Evolutionary conservation across 2,797 vertebrate species (phyloP).

Genomic region (Lepilemur septentrionalis): DNA sequence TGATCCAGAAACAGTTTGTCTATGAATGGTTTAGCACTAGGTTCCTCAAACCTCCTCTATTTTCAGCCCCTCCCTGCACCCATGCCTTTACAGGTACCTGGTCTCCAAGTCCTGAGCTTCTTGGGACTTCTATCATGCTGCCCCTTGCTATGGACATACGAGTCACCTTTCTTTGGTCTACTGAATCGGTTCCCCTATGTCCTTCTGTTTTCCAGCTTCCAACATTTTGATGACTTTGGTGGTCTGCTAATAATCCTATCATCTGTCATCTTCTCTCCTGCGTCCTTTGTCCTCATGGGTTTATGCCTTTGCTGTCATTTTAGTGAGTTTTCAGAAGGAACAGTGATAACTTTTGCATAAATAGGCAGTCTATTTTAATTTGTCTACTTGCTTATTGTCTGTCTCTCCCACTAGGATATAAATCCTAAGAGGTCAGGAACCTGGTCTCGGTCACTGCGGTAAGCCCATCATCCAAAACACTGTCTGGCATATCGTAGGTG

Average conservation of each 20-base stretch:
- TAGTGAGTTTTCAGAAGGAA: constrained; percentile 32
- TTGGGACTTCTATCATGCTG: background rate
- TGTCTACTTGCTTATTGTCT: background rate
- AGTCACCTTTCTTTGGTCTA: background rate
- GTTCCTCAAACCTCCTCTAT: background rate
- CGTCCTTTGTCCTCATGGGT: background rate
- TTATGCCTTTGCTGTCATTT: background rate
- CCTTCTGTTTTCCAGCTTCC: constrained; percentile 5
- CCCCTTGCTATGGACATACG: accelerated
- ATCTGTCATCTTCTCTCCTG: background rate
- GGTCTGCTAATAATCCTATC: background rate
- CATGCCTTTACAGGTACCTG: background rate
- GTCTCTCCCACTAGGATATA: background rate
- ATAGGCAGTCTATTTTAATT: constrained; percentile 5
- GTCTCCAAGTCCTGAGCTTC: background rate
- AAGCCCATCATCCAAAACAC: background rate
- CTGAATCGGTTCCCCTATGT: background rate
- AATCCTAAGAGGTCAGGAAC: background rate
- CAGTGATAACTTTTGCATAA: background rate
- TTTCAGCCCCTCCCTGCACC: background rate
- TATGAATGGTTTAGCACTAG: background rate
- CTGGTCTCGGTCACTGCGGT: background rate
- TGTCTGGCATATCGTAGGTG: background rate
- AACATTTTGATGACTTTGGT: background rate
- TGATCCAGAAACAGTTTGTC: background rate